Percentiles rank a stretch among this genome's conserved stretches.
Evolutionary conservation across 2,113 vertebrate genomes (phyloP).

Genomic region (Lasiurus borealis): DNA sequence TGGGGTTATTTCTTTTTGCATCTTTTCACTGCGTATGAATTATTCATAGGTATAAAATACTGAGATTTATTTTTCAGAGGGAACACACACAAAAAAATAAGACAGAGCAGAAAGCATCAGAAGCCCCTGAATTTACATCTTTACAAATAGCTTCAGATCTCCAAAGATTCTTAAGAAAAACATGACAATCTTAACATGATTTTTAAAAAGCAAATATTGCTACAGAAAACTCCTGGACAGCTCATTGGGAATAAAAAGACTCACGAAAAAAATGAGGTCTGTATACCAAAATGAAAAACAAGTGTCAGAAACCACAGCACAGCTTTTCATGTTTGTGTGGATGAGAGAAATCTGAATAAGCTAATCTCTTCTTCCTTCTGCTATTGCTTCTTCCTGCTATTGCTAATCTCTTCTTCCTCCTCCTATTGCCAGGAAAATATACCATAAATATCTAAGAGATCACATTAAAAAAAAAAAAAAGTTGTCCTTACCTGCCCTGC

Average conservation of each 20-base stretch:
- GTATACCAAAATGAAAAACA: conserved; percentile 7
- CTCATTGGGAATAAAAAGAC: neutral
- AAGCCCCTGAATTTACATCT: conserved; percentile 55
- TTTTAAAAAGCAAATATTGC: conserved; percentile 7
- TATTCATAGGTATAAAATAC: conserved; percentile 57
- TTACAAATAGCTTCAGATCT: conserved; percentile 44
- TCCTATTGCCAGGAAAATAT: neutral
- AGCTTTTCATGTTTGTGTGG: neutral
- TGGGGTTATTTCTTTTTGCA: neutral
- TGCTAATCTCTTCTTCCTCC: too few species aligned
- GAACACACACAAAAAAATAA: conserved; percentile 11
- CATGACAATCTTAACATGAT: neutral
- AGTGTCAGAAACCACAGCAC: neutral
- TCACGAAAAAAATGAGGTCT: conserved; percentile 37
- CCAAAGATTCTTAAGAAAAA: conserved; percentile 54
- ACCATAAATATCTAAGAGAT: neutral
- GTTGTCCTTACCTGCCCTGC: neutral
- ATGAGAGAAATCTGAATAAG: neutral
- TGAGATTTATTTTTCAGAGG: conserved; percentile 64
- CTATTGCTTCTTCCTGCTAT: too few species aligned
- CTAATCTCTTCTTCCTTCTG: neutral
- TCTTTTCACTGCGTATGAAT: conserved; percentile 55
- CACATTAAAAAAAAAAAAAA: neutral
- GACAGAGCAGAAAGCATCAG: neutral
- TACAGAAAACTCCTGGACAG: conserved; percentile 9